Percentiles rank a stretch among this genome's conserved stretches.
phyloP scores from a whole-genome alignment of 2,888 invertebrate genomes.

The Criorhina ranunculi region DNA sequence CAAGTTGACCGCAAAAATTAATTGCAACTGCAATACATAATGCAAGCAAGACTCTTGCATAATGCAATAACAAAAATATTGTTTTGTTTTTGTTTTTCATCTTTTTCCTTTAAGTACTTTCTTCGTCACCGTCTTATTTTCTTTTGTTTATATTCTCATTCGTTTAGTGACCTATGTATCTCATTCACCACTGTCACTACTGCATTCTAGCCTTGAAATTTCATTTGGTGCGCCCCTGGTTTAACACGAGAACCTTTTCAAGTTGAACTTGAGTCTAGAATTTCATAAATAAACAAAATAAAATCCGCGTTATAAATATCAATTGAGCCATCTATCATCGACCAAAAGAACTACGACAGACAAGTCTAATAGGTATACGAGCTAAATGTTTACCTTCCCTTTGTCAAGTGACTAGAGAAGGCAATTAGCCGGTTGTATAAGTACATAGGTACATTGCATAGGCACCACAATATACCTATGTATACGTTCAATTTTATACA shows the following conservation, averaged over 20 bases:
- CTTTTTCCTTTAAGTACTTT: not conserved
- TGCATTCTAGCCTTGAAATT: constrained; percentile 19
- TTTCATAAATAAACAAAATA: not conserved
- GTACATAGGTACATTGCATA: constrained; percentile 12
- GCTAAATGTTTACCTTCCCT: not conserved
- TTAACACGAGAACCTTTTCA: constrained; percentile 3
- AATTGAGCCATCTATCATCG: not conserved
- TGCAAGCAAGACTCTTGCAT: constrained; percentile 34
- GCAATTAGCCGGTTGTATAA: not conserved
- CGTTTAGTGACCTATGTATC: constrained; percentile 23
- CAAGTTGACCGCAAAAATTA: constrained; percentile 23
- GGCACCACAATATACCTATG: not conserved
- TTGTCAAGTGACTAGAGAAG: not conserved
- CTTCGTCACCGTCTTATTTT: not conserved
- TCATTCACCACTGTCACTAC: constrained; percentile 4
- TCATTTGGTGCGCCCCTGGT: not conserved
- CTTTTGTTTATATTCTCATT: constrained; percentile 41
- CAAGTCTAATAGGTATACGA: not conserved
- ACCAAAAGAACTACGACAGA: not conserved
- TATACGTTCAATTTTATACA: not conserved
- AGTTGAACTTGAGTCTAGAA: constrained; percentile 12
- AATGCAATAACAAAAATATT: constrained; percentile 18
- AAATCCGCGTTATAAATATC: not conserved
- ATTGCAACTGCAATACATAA: not conserved
- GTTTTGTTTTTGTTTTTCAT: not conserved